Percentiles rank a stretch among this genome's conserved stretches.
These are phyloP conservation scores for Thera britannica DNA, from an alignment of 2,888 invertebrate genomes.

Conservation along the genomic window DNA sequence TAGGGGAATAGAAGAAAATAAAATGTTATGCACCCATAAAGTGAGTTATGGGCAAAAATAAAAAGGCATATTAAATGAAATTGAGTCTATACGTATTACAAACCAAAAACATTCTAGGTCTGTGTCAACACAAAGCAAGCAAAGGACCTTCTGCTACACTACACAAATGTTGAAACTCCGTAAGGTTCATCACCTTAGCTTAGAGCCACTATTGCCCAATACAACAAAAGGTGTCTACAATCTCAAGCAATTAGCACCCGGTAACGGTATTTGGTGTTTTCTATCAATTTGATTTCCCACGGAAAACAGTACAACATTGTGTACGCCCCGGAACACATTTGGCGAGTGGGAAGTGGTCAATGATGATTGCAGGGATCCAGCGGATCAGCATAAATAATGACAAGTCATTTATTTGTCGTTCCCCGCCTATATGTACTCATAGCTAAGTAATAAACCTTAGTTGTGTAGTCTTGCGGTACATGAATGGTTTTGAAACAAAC, in stretches of 20 bases:
- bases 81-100: neutral
- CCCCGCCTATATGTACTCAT: slow-evolving; percentile 28
- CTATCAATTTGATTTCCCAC: slow-evolving; percentile 66
- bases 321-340: slow-evolving; percentile 52
- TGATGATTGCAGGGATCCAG: slow-evolving; percentile 60
- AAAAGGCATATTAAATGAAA: neutral
- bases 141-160: neutral
- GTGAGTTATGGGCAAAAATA: too few species aligned
- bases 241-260: slow-evolving; percentile 38
- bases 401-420: slow-evolving; percentile 56
- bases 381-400: slow-evolving; percentile 69
- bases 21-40: too few species aligned
- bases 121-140: slow-evolving; percentile 6
- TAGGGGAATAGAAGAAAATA: too few species aligned
- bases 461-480: slow-evolving; percentile 39
- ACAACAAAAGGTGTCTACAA: slow-evolving; percentile 28
- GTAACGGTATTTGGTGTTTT: slow-evolving; percentile 42
- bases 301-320: slow-evolving; percentile 63
- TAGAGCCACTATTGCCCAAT: slow-evolving; percentile 17
- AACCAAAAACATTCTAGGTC: neutral
- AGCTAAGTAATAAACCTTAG: slow-evolving; percentile 31
- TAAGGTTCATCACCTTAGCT: slow-evolving; percentile 27
- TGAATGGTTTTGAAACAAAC: slow-evolving; percentile 26
- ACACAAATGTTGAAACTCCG: slow-evolving; percentile 11
- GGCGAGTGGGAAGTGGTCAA: slow-evolving; percentile 68